Evolutionary conservation across 2,113 vertebrate genomes (phyloP).

Genomic region (Bolborhynchus lineola): DNA sequence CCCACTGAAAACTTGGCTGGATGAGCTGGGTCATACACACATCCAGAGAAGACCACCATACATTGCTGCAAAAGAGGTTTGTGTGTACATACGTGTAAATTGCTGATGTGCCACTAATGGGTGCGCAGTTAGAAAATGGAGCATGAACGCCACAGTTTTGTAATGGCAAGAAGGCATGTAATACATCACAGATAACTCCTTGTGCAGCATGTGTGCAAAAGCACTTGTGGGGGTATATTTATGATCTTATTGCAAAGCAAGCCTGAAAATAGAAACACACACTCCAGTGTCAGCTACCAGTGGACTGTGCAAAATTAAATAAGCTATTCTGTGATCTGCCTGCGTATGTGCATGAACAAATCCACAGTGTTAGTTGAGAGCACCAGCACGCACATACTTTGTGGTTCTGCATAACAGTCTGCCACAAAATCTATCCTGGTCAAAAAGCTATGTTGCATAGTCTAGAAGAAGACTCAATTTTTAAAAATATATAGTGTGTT

Average conservation of each 20-base stretch:
- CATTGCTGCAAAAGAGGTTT: background rate
- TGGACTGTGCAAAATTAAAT: background rate
- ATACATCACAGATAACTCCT: background rate
- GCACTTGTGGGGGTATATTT: background rate
- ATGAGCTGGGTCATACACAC: background rate
- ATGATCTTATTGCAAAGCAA: background rate
- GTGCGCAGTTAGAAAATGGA: background rate
- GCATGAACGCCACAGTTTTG: background rate
- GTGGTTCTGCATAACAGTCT: background rate
- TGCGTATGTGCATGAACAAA: background rate
- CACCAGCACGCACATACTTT: rapidly evolving
- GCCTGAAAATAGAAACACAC: background rate
- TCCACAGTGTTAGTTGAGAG: background rate
- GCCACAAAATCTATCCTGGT: background rate
- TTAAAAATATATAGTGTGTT: background rate
- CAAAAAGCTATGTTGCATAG: background rate
- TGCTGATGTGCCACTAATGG: background rate
- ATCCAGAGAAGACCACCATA: background rate
- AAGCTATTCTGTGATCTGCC: background rate
- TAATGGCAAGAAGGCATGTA: background rate
- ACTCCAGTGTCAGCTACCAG: background rate
- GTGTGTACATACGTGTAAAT: background rate
- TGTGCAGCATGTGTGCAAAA: rapidly evolving
- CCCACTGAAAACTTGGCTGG: background rate
- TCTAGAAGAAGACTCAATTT: background rate